Percentiles rank a stretch among this genome's conserved stretches.
These are phyloP conservation scores for Clarias platycephalus DNA, from an alignment of 2,797 vertebrate species.

Conservation along the genomic window DNA sequence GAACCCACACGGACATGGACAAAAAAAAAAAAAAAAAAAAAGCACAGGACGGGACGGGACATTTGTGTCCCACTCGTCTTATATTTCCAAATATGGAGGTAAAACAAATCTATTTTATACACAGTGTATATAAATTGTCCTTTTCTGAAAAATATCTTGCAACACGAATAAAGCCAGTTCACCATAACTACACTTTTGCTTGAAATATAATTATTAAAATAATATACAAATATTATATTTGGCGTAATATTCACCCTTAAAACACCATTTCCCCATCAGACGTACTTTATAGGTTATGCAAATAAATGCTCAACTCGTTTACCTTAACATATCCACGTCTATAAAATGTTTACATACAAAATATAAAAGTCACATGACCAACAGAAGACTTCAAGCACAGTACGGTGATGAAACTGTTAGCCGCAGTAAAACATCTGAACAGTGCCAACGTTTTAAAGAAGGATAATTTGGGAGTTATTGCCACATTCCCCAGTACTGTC, in stretches of 20 bases:
- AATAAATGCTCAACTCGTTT: neutral
- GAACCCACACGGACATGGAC: neutral
- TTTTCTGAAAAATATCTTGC: neutral
- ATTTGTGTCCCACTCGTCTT: neutral
- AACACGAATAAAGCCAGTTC: neutral
- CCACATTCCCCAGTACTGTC: too few relatives aligned
- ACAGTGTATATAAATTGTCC: neutral
- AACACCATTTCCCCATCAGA: neutral
- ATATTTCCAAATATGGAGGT: neutral
- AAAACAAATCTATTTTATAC: neutral
- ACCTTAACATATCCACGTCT: neutral
- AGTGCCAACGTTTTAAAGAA: too few relatives aligned
- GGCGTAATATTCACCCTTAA: neutral
- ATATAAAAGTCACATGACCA: neutral
- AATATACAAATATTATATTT: neutral
- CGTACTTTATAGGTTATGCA: neutral
- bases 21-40: too few relatives aligned
- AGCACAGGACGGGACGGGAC: too few relatives aligned
- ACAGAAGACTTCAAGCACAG: neutral
- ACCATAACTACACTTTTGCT: neutral
- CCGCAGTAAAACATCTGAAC: too few relatives aligned
- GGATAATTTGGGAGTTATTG: too few relatives aligned
- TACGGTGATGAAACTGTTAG: too few relatives aligned
- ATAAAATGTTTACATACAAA: neutral
- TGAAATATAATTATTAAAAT: neutral